A percentile compares a stretch with the other conserved stretches of the same genome.
Evolutionary conservation across 2,113 vertebrate species (phyloP).

Genomic region (Tor tambroides): DNA sequence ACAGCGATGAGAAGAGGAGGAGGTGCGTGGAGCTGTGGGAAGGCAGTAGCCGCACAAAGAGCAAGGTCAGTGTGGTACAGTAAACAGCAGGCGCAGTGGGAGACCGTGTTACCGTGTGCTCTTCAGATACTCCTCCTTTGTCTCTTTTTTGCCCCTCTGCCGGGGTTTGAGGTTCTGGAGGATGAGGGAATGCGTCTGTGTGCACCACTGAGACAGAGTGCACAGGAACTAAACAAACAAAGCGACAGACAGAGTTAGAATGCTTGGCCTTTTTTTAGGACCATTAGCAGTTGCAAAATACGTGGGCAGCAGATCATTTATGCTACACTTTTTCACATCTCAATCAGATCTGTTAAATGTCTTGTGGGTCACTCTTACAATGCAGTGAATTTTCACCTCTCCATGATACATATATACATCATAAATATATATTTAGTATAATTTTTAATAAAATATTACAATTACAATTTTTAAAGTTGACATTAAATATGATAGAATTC

Average conservation of each 20-base stretch:
- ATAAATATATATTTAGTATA: too few species aligned
- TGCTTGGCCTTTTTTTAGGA: neutral
- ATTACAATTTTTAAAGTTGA: neutral
- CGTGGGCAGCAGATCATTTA: neutral
- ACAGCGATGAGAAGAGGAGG: neutral
- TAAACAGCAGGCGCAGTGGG: neutral
- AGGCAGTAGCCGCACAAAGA: neutral
- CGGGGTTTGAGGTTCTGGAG: conserved; percentile 97
- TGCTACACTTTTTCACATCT: neutral
- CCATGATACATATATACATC: neutral
- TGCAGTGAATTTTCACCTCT: neutral
- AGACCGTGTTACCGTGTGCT: conserved; percentile 86
- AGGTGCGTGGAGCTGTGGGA: conserved; percentile 26
- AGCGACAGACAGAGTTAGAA: conserved; percentile 15
- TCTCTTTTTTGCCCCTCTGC: conserved; percentile 95
- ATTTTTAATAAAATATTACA: neutral
- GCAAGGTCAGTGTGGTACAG: neutral
- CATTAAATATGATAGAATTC: neutral
- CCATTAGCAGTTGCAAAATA: neutral
- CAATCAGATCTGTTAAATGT: conserved; percentile 2
- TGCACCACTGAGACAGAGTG: conserved; percentile 97
- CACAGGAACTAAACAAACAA: conserved; percentile 82
- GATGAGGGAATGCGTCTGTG: conserved; percentile 97
- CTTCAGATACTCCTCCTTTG: conserved; percentile 95
- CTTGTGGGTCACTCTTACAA: neutral